A percentile compares a stretch with the other conserved stretches of the same genome.
These are phyloP conservation scores for Cerceris ruficornis DNA, from an alignment of 2,888 invertebrate species.

Conservation along the genomic window DNA sequence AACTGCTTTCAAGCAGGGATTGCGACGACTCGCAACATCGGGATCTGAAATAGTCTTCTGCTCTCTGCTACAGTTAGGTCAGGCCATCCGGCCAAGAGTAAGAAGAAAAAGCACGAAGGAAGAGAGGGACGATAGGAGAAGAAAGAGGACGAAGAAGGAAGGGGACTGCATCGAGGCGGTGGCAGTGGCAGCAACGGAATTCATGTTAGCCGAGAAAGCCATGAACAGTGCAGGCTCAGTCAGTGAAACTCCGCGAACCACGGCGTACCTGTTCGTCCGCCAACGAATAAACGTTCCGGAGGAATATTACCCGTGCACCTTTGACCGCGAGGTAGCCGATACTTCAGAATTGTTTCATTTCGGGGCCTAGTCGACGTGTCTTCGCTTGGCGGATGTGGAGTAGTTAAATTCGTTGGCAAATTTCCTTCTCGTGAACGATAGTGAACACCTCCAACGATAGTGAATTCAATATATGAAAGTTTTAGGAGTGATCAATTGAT, in stretches of 20 bases:
- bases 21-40: not conserved
- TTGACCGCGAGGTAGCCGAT: not conserved
- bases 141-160: constrained; percentile 5
- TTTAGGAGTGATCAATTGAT: too few species aligned
- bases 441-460: too few species aligned
- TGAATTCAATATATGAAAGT: too few species aligned
- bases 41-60: not conserved
- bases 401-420: not conserved
- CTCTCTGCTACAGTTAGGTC: constrained; percentile 24
- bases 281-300: constrained; percentile 1
- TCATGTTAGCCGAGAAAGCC: constrained; percentile 42
- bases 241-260: constrained; percentile 61
- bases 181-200: constrained; percentile 19
- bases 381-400: not conserved
- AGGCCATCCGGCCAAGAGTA: constrained; percentile 14
- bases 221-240: constrained; percentile 53
- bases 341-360: not conserved
- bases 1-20: not conserved
- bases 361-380: constrained; percentile 9
- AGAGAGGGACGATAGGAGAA: constrained; percentile 1
- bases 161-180: constrained; percentile 35
- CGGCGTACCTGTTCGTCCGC: constrained; percentile 50
- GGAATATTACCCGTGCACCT: not conserved
- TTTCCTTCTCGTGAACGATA: too few species aligned
- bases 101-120: constrained; percentile 22